These are phyloP conservation scores for Vireo altiloquus DNA, from an alignment of 2,113 vertebrate species.

Conservation along the genomic window DNA sequence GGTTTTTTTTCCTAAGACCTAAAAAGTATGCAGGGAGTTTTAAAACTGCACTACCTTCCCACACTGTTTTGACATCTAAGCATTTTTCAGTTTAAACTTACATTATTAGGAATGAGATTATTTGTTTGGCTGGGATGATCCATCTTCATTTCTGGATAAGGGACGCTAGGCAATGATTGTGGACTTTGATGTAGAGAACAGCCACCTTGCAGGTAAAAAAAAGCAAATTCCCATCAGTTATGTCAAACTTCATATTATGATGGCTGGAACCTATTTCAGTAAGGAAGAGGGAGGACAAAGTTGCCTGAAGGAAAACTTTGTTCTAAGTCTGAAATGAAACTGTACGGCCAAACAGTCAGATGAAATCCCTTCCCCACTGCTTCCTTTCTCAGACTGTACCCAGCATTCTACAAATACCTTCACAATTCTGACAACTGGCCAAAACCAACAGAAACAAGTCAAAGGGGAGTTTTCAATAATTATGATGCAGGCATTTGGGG, in stretches of 20 bases:
- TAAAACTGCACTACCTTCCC: background rate
- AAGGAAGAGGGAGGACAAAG: background rate
- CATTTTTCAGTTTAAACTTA: conserved; percentile 62
- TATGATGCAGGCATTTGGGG: background rate
- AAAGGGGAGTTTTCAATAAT: background rate
- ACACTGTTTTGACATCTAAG: background rate
- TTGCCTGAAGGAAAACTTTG: background rate
- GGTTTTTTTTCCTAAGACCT: background rate
- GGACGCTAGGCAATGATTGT: conserved; percentile 46
- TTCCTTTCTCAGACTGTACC: background rate
- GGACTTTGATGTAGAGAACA: conserved; percentile 33
- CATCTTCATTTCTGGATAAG: conserved; percentile 69
- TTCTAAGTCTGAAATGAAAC: background rate
- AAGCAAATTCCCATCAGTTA: conserved; percentile 10
- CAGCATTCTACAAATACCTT: background rate
- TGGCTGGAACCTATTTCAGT: background rate
- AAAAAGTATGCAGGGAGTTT: background rate
- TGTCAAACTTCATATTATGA: background rate
- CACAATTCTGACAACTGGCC: background rate
- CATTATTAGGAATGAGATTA: conserved; percentile 67
- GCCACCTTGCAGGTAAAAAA: conserved; percentile 50
- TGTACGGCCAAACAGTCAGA: background rate
- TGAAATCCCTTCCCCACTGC: background rate
- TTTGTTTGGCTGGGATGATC: conserved; percentile 70
- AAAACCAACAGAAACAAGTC: background rate